Percentiles rank a stretch among this genome's conserved stretches.
phyloP scores from a whole-genome alignment of 2,113 vertebrate genomes.

The Sprattus sprattus region DNA sequence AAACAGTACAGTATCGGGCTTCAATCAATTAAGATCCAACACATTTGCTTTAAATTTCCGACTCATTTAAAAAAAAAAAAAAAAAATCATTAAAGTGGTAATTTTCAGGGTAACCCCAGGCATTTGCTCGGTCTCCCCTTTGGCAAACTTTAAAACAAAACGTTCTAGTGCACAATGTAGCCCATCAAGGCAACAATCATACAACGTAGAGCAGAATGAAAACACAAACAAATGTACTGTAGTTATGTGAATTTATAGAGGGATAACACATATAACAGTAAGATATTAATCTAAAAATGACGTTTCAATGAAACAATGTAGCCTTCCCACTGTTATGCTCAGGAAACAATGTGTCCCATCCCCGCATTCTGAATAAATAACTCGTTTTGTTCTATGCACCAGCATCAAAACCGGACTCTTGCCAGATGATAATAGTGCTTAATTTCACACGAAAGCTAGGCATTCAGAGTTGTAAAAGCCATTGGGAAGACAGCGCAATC shows the following conservation, averaged over 20 bases:
- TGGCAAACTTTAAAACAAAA: not conserved
- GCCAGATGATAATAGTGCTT: not conserved
- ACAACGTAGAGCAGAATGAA: not conserved
- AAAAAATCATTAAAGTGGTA: not conserved
- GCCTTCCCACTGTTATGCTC: not conserved
- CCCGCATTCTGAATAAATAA: slow-evolving; percentile 12
- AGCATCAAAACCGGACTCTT: not conserved
- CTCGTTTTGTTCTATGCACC: not conserved
- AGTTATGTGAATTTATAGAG: not conserved
- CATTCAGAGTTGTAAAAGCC: too few relatives aligned
- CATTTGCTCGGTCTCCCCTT: not conserved
- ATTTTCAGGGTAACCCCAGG: not conserved
- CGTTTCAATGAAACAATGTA: not conserved
- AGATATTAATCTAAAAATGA: not conserved
- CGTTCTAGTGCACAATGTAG: not conserved
- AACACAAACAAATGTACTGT: not conserved
- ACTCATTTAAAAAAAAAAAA: too few relatives aligned
- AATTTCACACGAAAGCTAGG: not conserved
- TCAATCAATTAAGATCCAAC: not conserved
- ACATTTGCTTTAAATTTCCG: not conserved
- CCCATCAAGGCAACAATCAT: not conserved
- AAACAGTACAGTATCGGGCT: not conserved
- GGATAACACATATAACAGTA: not conserved
- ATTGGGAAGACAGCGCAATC: not conserved
- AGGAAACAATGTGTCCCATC: slow-evolving; percentile 1